Percentiles rank a stretch among this genome's conserved stretches.
phyloP scores from a whole-genome alignment of 64 coral and sea anemone species.

The Platygyra sinensis region DNA sequence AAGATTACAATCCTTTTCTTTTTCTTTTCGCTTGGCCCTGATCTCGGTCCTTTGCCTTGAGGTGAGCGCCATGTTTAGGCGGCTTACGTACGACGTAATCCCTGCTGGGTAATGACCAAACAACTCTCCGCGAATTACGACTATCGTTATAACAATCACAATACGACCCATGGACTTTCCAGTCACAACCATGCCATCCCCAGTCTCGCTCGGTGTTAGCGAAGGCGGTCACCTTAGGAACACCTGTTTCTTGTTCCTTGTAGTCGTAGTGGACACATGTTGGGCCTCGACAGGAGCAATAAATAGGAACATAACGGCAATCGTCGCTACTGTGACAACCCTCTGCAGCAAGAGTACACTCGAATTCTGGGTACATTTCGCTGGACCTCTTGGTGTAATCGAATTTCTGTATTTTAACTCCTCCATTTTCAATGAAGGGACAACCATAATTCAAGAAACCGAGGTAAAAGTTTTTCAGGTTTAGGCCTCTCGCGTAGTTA shows the following conservation, averaged over 20 bases:
- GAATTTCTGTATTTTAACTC: conserved; percentile 30
- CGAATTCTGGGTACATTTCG: conserved; percentile 12
- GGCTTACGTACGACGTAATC: neutral
- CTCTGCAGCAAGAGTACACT: conserved; percentile 26
- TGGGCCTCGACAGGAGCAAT: conserved; percentile 10
- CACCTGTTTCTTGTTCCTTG: neutral
- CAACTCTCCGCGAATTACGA: neutral
- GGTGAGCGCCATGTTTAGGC: neutral
- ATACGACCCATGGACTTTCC: neutral
- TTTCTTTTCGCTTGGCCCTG: neutral
- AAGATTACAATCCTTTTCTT: neutral
- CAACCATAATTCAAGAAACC: conserved; percentile 53
- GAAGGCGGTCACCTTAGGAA: neutral
- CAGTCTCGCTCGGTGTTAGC: conserved; percentile 3
- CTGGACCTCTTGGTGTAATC: conserved; percentile 14
- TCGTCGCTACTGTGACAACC: conserved; percentile 39
- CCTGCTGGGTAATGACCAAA: neutral
- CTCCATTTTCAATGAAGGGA: neutral
- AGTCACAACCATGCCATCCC: conserved; percentile 38
- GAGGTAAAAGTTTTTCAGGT: conserved; percentile 36
- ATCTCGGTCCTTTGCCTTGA: neutral
- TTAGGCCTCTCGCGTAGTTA: conserved; percentile 12
- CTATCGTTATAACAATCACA: conserved; percentile 16
- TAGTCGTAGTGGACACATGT: conserved; percentile 37
- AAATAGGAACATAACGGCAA: conserved; percentile 13